A percentile compares a stretch with the other conserved stretches of the same genome.
Conservation (phyloP, 2,888 invertebrate species). For the Lagria hirta region DNA sequence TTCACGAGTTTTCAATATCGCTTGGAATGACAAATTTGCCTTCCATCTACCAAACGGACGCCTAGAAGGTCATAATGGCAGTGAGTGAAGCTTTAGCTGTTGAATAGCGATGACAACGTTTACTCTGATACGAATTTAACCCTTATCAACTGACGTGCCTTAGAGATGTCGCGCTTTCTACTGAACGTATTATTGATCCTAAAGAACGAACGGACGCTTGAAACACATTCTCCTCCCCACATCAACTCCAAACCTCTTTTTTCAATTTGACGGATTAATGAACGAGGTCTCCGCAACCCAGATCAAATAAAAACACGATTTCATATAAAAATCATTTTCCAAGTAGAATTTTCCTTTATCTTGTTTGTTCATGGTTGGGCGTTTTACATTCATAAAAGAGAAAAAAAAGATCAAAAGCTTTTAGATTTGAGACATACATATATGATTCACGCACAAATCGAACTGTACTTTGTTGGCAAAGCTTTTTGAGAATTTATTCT, state of each 20-base stretch:
- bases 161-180: constrained; percentile 44
- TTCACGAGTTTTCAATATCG: constrained; percentile 38
- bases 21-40: constrained; percentile 40
- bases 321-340: constrained; percentile 12
- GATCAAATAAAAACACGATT: constrained; percentile 13
- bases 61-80: constrained; percentile 18
- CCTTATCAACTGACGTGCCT: constrained; percentile 54
- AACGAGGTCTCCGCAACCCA: constrained; percentile 2
- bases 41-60: constrained; percentile 29
- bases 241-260: constrained; percentile 1
- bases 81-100: constrained; percentile 9
- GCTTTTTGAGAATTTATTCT: too few relatives aligned
- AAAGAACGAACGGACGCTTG: constrained; percentile 23
- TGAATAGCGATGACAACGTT: constrained; percentile 40
- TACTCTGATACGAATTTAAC: constrained; percentile 55
- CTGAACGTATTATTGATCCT: constrained; percentile 45
- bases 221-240: neutral
- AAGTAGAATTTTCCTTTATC: constrained; percentile 10
- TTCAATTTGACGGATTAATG: constrained; percentile 7
- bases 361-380: constrained; percentile 11
- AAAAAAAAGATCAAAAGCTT: too few relatives aligned
- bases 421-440: too few relatives aligned
- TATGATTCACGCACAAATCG: too few relatives aligned
- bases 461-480: too few relatives aligned
- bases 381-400: too few relatives aligned